Base-by-base conservation (phyloP, 2,113 vertebrate genomes). In the Todiramphus chloris region DNA sequence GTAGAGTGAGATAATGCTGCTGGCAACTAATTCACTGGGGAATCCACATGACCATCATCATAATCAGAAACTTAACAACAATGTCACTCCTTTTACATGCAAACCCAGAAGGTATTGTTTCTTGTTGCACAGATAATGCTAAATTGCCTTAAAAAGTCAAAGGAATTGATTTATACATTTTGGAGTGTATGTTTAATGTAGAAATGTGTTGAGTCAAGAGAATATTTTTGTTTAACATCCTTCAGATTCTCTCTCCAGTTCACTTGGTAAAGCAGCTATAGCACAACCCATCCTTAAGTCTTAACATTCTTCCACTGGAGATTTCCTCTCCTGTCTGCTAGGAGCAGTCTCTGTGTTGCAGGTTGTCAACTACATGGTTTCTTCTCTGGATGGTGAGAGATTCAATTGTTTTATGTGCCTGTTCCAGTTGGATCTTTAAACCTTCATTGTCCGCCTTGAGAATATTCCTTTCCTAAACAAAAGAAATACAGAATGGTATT, bases 391-490 rank as follows among this genome's bases (percentile, higher is more conserved):
- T 97, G 94, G 98, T 98, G 73, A 99, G 98, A 59, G 98, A 98
- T 89, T 99, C 98, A 91, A 99, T 98, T 96, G 98, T 99, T 86
- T 98, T 98, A 93, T 99, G 98, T 51, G 99, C 98, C 46, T 99
- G 98, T 96, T 98, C 99, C 95, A 99, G 98, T 60, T 99, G 99
- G 75, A 98, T 98, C 87, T 98, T 98, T 96, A 99, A 98, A 91
- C 98, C 98, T 89, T 99, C 98, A 13, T 99, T 99, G 78, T 96
- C 97, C 95, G 98, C 98, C 94, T 98, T 98, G 43, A 99, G 98
- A 93, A 95, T 97, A 72, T 98, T 98, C 96, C 98, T 98, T 93
- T 99, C 99, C 99, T 99, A 95, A 95, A 96, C n/a, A 83, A 58
- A 67, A 37, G 16, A 17, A n/a, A 66, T 0, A 81, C 11, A 93